Base-by-base conservation (phyloP, 2,113 vertebrate species). In the Capricornis sumatraensis region DNA sequence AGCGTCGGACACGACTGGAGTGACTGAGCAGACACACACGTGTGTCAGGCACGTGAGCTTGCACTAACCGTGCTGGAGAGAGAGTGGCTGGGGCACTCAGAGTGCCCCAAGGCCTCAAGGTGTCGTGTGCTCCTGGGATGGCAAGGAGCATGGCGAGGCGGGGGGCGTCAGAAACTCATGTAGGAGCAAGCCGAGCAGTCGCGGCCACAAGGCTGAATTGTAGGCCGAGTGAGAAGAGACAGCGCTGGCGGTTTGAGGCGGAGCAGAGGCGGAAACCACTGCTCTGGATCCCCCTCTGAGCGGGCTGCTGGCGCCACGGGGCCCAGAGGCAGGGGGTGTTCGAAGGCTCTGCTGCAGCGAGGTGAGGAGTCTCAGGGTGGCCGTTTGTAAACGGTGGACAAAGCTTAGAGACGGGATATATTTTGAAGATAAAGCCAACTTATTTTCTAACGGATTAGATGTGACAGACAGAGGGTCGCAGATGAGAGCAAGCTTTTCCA, bases 1-100 rank as follows among this genome's bases (percentile, higher is more conserved):
- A 74, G 67, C 6, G 19, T 13, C 5, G 1, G 67, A 1, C 67
- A 6, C 0, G 10, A 40, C 19, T 6, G n/a, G 23, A 11, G 36
- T 10, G 21, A 6, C 19, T 3, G 21, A 13, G n/a, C 36, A 3
- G 19, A 74, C 0, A 6, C 5, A 0, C 5, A 21, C 10, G 7
- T 8, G 76, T 5, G 27, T 17, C 15, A 2, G 76, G 27, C 43
- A 3, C 2, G 4, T 16, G 40, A 10, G 27, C 76, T 17, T 10
- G 76, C 27, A 7, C 43, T 9, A 10, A 3, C 27, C 0, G 30
- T 45, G 15, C 55, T 71, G 30, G 8, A 33, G 89, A 58, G 28
- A 90, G 60, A 55, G 28, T n/a, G 23, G 30, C 47, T 71, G 30
- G 36, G 53, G 27, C 10, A 47, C 11, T 53, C 33, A 28, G 16